Evolutionary conservation across 1,140 invertebrate species (phyloP), one percentile per base, ranked within the genome.

Genomic region (Bombus pyrosoma): DNA sequence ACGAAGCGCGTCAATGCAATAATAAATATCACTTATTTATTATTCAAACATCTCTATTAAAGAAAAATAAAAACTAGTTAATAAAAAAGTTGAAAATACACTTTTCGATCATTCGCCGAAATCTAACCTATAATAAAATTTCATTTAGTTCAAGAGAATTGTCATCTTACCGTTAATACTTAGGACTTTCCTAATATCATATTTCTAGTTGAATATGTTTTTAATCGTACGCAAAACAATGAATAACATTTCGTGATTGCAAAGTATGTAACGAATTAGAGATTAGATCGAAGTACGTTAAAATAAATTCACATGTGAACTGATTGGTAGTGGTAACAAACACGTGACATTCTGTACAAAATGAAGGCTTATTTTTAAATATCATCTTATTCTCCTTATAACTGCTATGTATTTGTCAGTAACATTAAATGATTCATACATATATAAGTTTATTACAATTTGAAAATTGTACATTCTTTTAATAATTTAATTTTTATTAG

Each of bases 101-200:
- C 25, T 81, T 79, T 72, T 39, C 1, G n/a, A 73, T 18, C 25
- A 3, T 69, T 59, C 15, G 43, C 18, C 73, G 68, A 59, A 73
- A 73, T 53, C 41, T 89, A 89, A 89, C 88, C 83, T 89, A 25
- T 34, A 74, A 4, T 34, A 32, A 84, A 5, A 53, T 64, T 32
- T 53, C 62, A 22, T 28, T 22, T 34, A 75, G 10, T 66, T 9
- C 53, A 1, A 1, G 72, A n/a, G 9, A n/a, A 62, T 62, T 39
- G 1, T 37, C 34, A 9, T 81, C 80, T 79, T 86, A 85, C 86
- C 69, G 57, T 53, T 53, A 43, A 15, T 37, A 41, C 0, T 75
- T 68, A 89, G 43, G 32, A 43, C n/a, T 77, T 39, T 5, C 66
- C 28, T 53, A 62, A 43, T 57, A 71, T 71, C 68, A 57, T 82